Conservation (phyloP, 2,797 vertebrate genomes). For the Otolemur crassicaudatus region DNA sequence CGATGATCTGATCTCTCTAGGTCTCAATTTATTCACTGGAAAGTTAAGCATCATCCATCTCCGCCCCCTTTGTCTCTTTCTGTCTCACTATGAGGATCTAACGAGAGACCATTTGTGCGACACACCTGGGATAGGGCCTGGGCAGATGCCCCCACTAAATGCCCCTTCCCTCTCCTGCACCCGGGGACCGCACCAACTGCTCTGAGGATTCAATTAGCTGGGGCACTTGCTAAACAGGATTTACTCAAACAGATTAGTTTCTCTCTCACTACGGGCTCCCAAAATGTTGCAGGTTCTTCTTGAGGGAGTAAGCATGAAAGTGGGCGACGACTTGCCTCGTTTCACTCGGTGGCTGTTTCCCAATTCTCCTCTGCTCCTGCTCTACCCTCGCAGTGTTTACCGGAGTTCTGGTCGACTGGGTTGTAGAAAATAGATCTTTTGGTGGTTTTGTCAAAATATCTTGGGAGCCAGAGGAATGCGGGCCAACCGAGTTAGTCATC, state of each 20-base stretch:
- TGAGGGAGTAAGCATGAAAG: neutral
- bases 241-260: neutral
- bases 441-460: constrained; percentile 63
- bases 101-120: neutral
- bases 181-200: neutral
- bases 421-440: constrained; percentile 59
- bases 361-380: neutral
- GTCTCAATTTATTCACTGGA: neutral
- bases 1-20: neutral
- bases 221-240: neutral
- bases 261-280: neutral
- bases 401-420: neutral
- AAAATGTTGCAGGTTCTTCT: neutral
- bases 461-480: constrained; percentile 24
- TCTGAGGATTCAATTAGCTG: neutral
- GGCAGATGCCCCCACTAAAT: no score
- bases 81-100: neutral
- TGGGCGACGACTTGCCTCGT: neutral
- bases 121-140: neutral
- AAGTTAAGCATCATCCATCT: neutral
- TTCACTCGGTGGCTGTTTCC: neutral
- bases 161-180: neutral
- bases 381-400: neutral
- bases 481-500: neutral
- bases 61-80: neutral